Evolutionary conservation across 2,113 vertebrate species (phyloP).

Genomic region (Pelodiscus sinensis): DNA sequence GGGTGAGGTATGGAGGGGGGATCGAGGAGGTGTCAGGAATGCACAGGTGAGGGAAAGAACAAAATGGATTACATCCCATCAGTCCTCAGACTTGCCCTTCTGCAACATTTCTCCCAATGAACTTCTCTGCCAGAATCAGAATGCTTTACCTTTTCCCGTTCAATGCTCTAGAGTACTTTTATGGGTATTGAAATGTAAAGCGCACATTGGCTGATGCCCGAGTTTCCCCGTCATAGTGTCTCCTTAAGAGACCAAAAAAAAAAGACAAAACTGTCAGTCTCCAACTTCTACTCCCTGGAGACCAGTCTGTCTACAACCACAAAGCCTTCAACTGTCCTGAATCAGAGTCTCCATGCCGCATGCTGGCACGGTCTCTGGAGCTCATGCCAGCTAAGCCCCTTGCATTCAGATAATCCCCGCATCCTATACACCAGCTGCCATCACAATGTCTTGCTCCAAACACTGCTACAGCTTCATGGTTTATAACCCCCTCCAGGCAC

Average conservation of each 20-base stretch:
- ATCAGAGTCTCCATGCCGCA: accelerated
- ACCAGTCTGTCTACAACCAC: neutral
- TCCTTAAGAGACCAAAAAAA: neutral
- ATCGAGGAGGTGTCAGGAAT: neutral
- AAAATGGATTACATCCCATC: neutral
- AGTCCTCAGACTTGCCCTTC: neutral
- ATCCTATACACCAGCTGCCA: neutral
- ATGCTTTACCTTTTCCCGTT: neutral
- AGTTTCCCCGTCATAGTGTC: neutral
- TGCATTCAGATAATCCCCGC: accelerated
- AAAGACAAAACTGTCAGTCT: neutral
- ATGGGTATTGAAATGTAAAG: neutral
- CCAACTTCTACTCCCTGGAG: neutral
- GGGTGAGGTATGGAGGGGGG: neutral
- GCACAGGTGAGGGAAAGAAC: neutral
- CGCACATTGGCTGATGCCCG: neutral
- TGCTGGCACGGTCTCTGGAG: accelerated
- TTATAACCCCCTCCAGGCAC: neutral
- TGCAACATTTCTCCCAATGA: neutral
- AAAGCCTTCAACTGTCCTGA: accelerated
- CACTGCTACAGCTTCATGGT: neutral
- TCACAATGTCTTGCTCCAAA: neutral
- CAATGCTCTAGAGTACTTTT: neutral
- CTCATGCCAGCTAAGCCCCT: neutral
- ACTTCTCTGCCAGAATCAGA: neutral